Evolutionary conservation across 1,140 invertebrate species (phyloP), one percentile per base, ranked within the genome.

Genomic region (Lasioglossum baleicum): DNA sequence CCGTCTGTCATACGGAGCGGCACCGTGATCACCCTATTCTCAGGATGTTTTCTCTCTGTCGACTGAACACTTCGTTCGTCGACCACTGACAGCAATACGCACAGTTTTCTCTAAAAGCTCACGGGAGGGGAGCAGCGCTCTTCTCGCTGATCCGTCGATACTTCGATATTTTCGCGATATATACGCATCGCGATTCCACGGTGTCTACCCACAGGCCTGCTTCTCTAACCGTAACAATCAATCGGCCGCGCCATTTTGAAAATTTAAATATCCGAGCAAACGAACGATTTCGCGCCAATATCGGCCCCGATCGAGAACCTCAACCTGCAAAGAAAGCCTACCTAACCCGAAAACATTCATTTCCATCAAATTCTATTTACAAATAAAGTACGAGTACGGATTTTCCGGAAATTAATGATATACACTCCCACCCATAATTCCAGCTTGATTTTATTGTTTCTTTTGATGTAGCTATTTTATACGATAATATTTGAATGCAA

Each of bases 201-300:
- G 35, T 65, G 56, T 44, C 75, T 70, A 35, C 66, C 31, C 66
- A 35, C 22, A 31, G 31, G 42, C 48, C 75, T 58, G 64, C 75
- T 63, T 63, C 56, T 58, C 67, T 79, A 79, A 79, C 76, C 70
- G 76, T 66, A 79, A 48, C 76, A 79, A 79, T 79, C 76, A 73
- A 79, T 79, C 61, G 69, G 44, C 65, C 20, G 78, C 78, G 78
- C 77, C 77, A 80, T 80, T 74, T 80, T 80, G 71, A 80, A 79
- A 74, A 44, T 74, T 80, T 51, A 15, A 74, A 80, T 74, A 74
- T 7, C 51, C 26, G 42, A 48, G 61, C 2, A 10, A 51, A 2
- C 3, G n/a, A 58, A 80, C 15, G 4, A 68, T 65, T 26, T 79
- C 61, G 76, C 76, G 76, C 76, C 70, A 73, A 6, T 11, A 58